Percentiles rank a stretch among this genome's conserved stretches.
These are phyloP conservation scores for Barnardius zonarius DNA, from an alignment of 2,113 vertebrate genomes.

Conservation along the genomic window DNA sequence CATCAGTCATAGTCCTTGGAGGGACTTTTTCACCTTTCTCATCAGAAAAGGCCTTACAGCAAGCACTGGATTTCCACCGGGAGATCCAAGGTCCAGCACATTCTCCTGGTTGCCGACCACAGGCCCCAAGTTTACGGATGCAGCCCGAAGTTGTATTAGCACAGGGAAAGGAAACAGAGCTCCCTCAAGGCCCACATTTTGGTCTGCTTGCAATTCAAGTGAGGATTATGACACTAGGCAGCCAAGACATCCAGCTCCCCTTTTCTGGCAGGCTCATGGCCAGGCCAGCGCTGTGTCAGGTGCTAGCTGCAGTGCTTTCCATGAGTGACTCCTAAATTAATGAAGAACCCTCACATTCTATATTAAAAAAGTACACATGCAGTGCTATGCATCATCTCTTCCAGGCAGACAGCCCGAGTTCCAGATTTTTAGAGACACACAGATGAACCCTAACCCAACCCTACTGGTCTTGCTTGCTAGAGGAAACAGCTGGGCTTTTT, in stretches of 20 bases:
- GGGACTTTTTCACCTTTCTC: neutral
- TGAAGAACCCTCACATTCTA: neutral
- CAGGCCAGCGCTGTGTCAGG: accelerated
- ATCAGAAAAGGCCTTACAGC: neutral
- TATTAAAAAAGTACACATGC: neutral
- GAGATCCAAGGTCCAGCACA: neutral
- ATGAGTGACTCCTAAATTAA: neutral
- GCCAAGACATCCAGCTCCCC: neutral
- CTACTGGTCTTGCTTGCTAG: neutral
- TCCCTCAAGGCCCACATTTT: neutral
- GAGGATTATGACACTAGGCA: neutral
- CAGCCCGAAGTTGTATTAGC: neutral
- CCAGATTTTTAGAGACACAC: neutral
- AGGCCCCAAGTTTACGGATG: neutral
- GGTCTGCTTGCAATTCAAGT: neutral
- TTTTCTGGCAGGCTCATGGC: accelerated
- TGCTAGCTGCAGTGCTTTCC: neutral
- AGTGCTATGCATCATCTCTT: neutral
- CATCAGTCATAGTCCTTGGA: neutral
- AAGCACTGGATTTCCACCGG: accelerated
- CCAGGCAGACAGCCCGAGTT: neutral
- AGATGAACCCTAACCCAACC: neutral
- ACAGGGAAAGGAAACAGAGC: neutral
- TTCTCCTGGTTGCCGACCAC: neutral
- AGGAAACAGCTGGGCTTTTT: neutral